These are phyloP conservation scores for Euphydryas editha DNA, from an alignment of 2,888 invertebrate genomes.

Conservation along the genomic window DNA sequence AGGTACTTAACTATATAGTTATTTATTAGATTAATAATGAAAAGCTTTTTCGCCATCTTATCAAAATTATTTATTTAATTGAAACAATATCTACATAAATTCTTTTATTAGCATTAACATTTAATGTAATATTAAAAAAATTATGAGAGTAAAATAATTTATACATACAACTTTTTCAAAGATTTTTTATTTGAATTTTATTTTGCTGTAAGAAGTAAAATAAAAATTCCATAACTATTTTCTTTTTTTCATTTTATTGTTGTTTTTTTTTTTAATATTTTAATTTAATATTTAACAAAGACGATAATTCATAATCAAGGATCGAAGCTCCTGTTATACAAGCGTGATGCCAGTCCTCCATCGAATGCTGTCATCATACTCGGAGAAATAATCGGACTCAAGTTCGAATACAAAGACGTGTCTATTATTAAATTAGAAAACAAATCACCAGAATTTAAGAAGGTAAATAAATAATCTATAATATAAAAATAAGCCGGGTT, in stretches of 20 bases:
- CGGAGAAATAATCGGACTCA: slow-evolving; percentile 53
- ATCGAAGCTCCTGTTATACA: slow-evolving; percentile 47
- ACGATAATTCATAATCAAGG: not conserved
- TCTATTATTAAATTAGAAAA: slow-evolving; percentile 49
- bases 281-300: not conserved
- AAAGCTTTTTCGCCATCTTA: too few species aligned
- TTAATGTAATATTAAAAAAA: too few species aligned
- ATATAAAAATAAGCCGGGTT: too few species aligned
- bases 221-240: too few species aligned
- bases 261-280: not conserved
- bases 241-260: not conserved
- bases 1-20: not conserved
- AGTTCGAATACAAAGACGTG: slow-evolving; percentile 47
- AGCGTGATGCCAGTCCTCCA: slow-evolving; percentile 54
- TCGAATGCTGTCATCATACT: slow-evolving; percentile 53
- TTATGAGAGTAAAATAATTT: too few species aligned
- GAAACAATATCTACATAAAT: too few species aligned
- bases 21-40: too few species aligned
- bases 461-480: slow-evolving; percentile 42
- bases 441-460: slow-evolving; percentile 48
- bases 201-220: too few species aligned
- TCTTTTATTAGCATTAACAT: too few species aligned
- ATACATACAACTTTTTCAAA: too few species aligned
- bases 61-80: too few species aligned
- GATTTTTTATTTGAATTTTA: too few species aligned